Evolutionary conservation across 2,888 invertebrate species (phyloP).

Genomic region (Drosophila phalerata): DNA sequence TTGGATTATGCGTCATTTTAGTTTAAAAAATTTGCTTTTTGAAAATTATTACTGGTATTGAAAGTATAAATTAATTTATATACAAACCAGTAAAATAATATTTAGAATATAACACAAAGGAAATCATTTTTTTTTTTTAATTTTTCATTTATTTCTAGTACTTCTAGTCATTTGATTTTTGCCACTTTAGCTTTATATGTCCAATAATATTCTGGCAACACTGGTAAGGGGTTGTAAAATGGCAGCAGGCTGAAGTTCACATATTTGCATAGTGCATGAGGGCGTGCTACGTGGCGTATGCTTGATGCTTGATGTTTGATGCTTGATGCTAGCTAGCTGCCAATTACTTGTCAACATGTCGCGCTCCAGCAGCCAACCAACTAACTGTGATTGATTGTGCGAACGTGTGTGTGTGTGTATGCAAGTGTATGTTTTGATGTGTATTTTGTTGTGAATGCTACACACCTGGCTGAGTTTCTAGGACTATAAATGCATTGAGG

Average conservation of each 20-base stretch:
- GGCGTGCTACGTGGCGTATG: slow-evolving; percentile 50
- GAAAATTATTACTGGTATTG: too few species aligned
- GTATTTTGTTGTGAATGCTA: slow-evolving; percentile 17
- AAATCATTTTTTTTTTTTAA: too few species aligned
- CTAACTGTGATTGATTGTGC: slow-evolving; percentile 69
- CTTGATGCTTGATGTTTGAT: slow-evolving; percentile 47
- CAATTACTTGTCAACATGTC: slow-evolving; percentile 69
- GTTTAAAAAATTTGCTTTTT: too few species aligned
- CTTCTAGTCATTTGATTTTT: too few species aligned
- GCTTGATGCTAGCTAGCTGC: slow-evolving; percentile 53
- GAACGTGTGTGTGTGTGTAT: slow-evolving; percentile 15
- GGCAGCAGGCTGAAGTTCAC: slow-evolving; percentile 13
- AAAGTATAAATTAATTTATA: too few species aligned
- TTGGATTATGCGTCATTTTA: too few species aligned
- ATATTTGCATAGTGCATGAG: slow-evolving; percentile 59
- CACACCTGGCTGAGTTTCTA: slow-evolving; percentile 26
- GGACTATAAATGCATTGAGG: slow-evolving; percentile 2
- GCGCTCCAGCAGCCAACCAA: slow-evolving; percentile 55
- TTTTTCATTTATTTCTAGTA: too few species aligned
- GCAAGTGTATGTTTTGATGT: slow-evolving; percentile 8
- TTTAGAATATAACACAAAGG: too few species aligned
- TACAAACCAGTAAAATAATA: too few species aligned
- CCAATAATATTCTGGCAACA: too few species aligned
- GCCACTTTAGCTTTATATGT: too few species aligned
- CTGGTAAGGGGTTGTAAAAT: neutral